A percentile compares a stretch with the other conserved stretches of the same genome.
Conservation (phyloP, 2,113 vertebrate genomes). For the Hucho hucho region DNA sequence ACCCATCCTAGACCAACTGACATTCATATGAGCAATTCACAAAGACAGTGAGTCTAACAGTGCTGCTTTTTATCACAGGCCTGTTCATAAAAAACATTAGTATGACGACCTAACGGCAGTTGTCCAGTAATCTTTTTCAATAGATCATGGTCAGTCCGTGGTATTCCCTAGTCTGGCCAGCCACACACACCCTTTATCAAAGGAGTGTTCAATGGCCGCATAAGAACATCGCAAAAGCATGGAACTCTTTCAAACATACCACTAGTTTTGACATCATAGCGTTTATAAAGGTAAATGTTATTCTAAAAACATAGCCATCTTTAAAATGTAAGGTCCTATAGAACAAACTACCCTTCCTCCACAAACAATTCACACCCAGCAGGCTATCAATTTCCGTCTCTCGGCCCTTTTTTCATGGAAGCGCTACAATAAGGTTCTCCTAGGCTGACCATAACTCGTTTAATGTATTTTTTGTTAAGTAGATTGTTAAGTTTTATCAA, state of each 20-base stretch:
- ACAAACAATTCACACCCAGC: neutral
- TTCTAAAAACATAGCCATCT: neutral
- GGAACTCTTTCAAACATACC: neutral
- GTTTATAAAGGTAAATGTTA: neutral
- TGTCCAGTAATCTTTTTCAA: neutral
- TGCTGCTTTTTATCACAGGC: neutral
- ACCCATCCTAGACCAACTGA: neutral
- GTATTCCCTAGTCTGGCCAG: neutral
- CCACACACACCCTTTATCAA: slow-evolving; percentile 42
- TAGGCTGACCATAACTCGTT: neutral
- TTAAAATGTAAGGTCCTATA: neutral
- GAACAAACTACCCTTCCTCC: neutral
- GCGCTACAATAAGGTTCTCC: neutral
- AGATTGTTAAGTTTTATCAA: neutral
- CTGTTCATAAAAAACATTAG: neutral
- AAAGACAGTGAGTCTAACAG: neutral
- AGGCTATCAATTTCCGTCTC: neutral
- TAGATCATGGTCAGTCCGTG: neutral
- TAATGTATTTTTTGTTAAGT: neutral
- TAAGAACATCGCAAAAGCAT: neutral
- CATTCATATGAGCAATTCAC: neutral
- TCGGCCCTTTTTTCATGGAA: neutral
- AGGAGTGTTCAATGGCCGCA: slow-evolving; percentile 54
- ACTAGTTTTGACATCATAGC: neutral
- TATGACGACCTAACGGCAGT: neutral